These are phyloP conservation scores for Scalopus aquaticus DNA, from an alignment of 2,113 vertebrate genomes.

Conservation along the genomic window DNA sequence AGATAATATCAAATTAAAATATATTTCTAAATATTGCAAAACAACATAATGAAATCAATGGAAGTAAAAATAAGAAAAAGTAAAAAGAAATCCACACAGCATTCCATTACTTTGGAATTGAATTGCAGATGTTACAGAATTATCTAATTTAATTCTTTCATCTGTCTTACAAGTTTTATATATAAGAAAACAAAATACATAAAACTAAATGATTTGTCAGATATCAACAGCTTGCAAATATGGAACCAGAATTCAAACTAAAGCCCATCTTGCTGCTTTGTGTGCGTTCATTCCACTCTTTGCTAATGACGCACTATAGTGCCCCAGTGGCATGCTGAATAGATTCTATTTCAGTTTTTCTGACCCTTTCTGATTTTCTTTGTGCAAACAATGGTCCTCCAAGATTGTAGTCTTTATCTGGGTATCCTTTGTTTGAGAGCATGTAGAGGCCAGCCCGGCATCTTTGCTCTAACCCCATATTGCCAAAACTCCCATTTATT, in stretches of 20 bases:
- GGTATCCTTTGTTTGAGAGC: too few species aligned
- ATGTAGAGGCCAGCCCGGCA: too few species aligned
- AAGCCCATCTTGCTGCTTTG: not conserved
- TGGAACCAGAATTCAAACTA: not conserved
- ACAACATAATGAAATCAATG: not conserved
- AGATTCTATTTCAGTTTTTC: too few species aligned
- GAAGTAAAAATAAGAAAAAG: not conserved
- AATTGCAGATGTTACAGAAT: not conserved
- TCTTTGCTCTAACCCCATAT: too few species aligned
- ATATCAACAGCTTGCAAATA: not conserved
- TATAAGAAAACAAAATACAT: not conserved
- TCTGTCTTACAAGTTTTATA: not conserved
- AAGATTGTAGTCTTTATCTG: too few species aligned
- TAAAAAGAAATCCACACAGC: not conserved
- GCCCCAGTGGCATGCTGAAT: too few species aligned
- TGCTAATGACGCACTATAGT: not conserved
- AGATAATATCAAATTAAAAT: not conserved
- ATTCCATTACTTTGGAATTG: not conserved
- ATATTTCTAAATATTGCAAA: not conserved
- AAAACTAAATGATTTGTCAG: not conserved
- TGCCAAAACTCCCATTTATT: not conserved
- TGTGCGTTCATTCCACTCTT: not conserved
- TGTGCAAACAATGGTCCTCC: too few species aligned
- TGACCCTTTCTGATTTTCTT: too few species aligned
- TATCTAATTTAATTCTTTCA: not conserved